A percentile compares a stretch with the other conserved stretches of the same genome.
phyloP scores from a whole-genome alignment of 2,888 invertebrate species.

The Archaeoteleia sp. region DNA sequence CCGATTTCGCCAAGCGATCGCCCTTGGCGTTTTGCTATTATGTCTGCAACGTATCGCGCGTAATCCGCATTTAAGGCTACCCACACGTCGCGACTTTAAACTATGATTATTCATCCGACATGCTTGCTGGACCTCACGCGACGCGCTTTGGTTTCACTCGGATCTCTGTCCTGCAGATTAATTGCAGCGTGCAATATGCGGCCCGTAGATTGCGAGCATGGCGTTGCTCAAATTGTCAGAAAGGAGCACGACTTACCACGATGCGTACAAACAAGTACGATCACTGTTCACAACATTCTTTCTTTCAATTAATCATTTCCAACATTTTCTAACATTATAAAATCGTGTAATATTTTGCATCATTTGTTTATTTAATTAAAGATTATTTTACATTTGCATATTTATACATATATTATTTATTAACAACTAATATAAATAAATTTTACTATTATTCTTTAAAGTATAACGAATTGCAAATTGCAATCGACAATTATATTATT shows the following conservation, averaged over 20 bases:
- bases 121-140: constrained; percentile 56
- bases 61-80: constrained; percentile 55
- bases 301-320: no score
- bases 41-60: constrained; percentile 50
- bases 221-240: constrained; percentile 24
- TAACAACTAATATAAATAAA: no score
- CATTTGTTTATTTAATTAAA: no score
- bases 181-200: constrained; percentile 40
- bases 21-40: constrained; percentile 36
- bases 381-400: no score
- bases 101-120: constrained; percentile 58
- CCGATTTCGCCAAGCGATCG: constrained; percentile 36
- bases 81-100: constrained; percentile 53
- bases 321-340: no score
- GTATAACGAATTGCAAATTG: no score
- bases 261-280: no score
- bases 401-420: no score
- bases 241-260: constrained; percentile 21
- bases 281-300: no score
- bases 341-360: no score
- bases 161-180: constrained; percentile 41
- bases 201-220: constrained; percentile 25
- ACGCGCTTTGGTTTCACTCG: constrained; percentile 54
- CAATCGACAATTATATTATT: no score
- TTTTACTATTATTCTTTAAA: no score